Conservation (phyloP, 2,888 invertebrate species). For the Acanthoscelides obtectus region DNA sequence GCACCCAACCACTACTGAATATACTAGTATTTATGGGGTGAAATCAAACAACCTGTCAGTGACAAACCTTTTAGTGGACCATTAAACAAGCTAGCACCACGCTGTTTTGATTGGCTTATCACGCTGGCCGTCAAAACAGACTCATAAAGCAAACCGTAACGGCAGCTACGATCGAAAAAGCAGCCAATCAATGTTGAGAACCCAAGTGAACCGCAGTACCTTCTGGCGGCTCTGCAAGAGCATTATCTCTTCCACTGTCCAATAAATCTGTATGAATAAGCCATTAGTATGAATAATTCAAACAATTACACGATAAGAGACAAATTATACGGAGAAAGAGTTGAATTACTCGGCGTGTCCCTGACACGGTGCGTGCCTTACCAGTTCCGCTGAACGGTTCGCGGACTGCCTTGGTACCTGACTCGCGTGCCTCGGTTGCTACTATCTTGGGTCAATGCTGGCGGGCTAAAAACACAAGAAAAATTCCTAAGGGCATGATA, state of each 20-base stretch:
- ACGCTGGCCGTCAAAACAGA: conserved; percentile 1
- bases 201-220: not conserved
- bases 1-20: not conserved
- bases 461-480: too few relatives aligned
- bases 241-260: conserved; percentile 11
- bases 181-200: not conserved
- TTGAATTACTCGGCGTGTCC: conserved; percentile 44
- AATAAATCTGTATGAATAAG: conserved; percentile 29
- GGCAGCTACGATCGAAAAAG: not conserved
- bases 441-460: not conserved
- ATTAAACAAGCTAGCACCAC: not conserved
- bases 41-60: not conserved
- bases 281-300: conserved; percentile 47
- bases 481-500: too few relatives aligned
- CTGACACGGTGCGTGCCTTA: conserved; percentile 40
- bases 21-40: not conserved
- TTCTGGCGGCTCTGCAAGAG: not conserved
- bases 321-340: conserved; percentile 44
- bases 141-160: not conserved
- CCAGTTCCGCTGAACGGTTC: conserved; percentile 23
- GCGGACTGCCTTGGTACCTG: not conserved
- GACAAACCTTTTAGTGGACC: not conserved
- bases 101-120: not conserved
- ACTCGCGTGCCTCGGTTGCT: not conserved
- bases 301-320: conserved; percentile 48